Conservation (phyloP, 2,797 vertebrate genomes). For the Remorina albescens region DNA sequence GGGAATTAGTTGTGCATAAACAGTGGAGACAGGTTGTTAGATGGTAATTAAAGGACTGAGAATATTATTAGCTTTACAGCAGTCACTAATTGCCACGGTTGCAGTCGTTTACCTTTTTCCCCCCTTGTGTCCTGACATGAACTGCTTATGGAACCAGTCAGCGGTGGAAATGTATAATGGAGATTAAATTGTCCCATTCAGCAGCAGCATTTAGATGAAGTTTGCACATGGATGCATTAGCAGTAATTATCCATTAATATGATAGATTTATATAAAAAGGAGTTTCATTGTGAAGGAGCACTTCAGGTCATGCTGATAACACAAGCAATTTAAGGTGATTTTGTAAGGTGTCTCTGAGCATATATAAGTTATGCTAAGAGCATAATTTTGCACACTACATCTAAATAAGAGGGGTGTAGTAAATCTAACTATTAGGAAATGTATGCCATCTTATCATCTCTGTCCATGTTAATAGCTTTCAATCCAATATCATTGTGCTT, state of each 20-base stretch:
- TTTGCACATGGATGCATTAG: neutral
- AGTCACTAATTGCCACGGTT: neutral
- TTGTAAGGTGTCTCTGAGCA: too few relatives aligned
- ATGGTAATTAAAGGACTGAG: neutral
- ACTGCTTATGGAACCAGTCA: neutral
- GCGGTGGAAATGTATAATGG: neutral
- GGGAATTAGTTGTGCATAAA: neutral
- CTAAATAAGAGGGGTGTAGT: neutral
- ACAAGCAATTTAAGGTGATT: too few relatives aligned
- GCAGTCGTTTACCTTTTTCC: neutral
- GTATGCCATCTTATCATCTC: neutral
- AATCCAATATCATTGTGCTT: too few relatives aligned
- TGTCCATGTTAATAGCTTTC: neutral
- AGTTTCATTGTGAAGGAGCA: neutral
- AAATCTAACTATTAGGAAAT: neutral
- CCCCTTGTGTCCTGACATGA: neutral
- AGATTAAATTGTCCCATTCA: neutral
- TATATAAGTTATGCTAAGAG: neutral
- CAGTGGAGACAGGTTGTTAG: neutral
- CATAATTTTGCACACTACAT: neutral
- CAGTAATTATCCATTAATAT: neutral
- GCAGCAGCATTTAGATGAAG: neutral
- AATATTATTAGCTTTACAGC: neutral
- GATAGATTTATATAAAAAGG: neutral
- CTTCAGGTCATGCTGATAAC: neutral